Base-by-base conservation (phyloP, 2,113 vertebrate genomes). In the Heptranchias perlo region DNA sequence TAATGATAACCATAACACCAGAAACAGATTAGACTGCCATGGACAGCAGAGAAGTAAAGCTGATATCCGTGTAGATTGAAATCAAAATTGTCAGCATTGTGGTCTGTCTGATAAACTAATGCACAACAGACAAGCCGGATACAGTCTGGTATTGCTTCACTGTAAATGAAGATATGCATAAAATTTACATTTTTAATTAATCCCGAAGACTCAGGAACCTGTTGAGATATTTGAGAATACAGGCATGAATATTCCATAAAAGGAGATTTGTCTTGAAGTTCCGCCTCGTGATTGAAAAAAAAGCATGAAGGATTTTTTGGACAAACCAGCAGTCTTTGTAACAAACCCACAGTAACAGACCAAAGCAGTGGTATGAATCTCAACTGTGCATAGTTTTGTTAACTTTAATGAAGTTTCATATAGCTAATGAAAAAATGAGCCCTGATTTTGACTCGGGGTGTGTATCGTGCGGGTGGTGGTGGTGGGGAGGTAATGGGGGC, bases 21-120 rank as follows among this genome's bases (percentile, higher is more conserved):
- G 28, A 62, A 31, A 16, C 44, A 52, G 11, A 95, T 52, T 95
- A 95, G 25, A 16, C 44, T 73, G 28, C 39, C 47, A 49, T 39
- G 65, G 65, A 95, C 44, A 52, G 47, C 23, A 95, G 44, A 39
- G 39, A 95, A 52, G 65, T 67, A 67, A 67, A 14, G 93, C 93
- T 47, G 64, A 21, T 94, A 94, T 49, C 64, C 69, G 62, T 67
- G 47, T 69, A 69, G 93, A 94, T 95, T 95, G 62, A 95, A 69
- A 69, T 69, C 47, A 69, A 95, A n/a, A 67, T 94, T 65, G 65
- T 67, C 64, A 52, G 25, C 94, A 39, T 47, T 95, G 94, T 69
- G 47, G 44, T 95, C 23, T 95, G 44, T 95, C 64, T 52, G 94
- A 95, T 95, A 95, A 95, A 95, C 28, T 67, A 73, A 73, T 44